Conservation (phyloP, 2,797 vertebrate genomes). For the Catamblyrhynchus diadema region DNA sequence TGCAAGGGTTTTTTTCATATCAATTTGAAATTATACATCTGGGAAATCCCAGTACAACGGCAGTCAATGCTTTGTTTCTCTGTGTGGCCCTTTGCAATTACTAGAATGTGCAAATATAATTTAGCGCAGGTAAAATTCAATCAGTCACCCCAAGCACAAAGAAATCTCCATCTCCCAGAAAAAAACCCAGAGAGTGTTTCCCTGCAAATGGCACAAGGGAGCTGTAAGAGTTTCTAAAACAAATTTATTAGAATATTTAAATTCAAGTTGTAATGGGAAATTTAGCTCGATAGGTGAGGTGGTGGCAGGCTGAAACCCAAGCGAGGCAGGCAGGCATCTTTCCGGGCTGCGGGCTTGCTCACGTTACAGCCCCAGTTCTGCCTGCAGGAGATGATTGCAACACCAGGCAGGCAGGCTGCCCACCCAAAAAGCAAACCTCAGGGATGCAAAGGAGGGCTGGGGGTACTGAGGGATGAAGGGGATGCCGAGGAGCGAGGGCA, state of each 20-base stretch:
- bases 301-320: neutral
- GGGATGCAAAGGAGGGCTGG: neutral
- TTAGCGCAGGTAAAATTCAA: constrained; percentile 83
- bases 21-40: constrained; percentile 88
- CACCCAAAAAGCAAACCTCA: neutral
- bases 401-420: neutral
- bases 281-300: constrained; percentile 19
- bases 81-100: constrained; percentile 84
- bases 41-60: constrained; percentile 82
- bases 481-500: rapidly evolving
- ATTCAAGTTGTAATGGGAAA: constrained; percentile 48
- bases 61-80: constrained; percentile 81
- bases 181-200: constrained; percentile 65
- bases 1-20: constrained; percentile 78
- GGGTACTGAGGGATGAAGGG: neutral
- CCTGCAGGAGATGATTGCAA: neutral
- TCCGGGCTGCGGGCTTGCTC: neutral
- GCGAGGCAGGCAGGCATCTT: neutral
- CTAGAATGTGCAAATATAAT: constrained; percentile 85
- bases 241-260: constrained; percentile 68
- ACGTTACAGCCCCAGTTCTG: neutral
- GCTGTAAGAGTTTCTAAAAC: constrained; percentile 65
- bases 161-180: constrained; percentile 79
- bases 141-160: constrained; percentile 84
- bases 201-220: constrained; percentile 63